These are phyloP conservation scores for Aleiodes testaceus DNA, from an alignment of 2,888 invertebrate species.

Conservation along the genomic window DNA sequence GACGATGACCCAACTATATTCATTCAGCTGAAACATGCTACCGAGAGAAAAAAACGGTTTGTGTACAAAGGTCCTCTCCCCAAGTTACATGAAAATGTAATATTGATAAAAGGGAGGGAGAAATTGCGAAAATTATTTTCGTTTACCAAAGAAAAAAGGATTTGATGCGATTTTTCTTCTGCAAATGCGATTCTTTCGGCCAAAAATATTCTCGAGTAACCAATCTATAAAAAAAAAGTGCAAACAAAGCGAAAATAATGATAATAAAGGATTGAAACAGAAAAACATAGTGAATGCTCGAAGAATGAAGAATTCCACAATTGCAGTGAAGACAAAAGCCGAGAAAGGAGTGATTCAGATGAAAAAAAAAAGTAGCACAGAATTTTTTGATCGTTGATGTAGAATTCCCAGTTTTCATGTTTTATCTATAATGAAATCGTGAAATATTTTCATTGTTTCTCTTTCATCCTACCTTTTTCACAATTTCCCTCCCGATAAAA, in stretches of 20 bases:
- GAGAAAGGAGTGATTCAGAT: conserved; percentile 29
- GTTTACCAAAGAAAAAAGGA: conserved; percentile 1
- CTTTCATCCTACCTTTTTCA: no score
- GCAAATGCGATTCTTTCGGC: no score
- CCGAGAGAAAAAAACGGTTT: no score
- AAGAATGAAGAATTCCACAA: conserved; percentile 3
- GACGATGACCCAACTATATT: conserved; percentile 19
- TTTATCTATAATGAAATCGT: conserved; percentile 63
- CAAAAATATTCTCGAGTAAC: conserved; percentile 8
- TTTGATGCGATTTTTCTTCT: conserved; percentile 20
- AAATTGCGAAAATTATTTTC: neutral
- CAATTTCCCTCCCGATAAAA: no score
- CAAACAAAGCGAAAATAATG: conserved; percentile 4
- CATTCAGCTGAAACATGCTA: neutral
- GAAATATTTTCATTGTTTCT: conserved; percentile 60
- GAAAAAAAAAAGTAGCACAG: conserved; percentile 45
- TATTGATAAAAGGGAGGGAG: neutral
- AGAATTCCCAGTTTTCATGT: neutral
- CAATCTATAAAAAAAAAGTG: neutral
- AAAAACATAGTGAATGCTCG: conserved; percentile 16
- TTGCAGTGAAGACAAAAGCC: conserved; percentile 7
- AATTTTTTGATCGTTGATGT: neutral
- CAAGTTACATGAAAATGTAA: neutral
- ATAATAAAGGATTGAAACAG: conserved; percentile 9
- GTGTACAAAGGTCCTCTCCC: neutral